Base-by-base conservation (phyloP, 2,113 vertebrate genomes). In the Grammatotria lemairii region DNA sequence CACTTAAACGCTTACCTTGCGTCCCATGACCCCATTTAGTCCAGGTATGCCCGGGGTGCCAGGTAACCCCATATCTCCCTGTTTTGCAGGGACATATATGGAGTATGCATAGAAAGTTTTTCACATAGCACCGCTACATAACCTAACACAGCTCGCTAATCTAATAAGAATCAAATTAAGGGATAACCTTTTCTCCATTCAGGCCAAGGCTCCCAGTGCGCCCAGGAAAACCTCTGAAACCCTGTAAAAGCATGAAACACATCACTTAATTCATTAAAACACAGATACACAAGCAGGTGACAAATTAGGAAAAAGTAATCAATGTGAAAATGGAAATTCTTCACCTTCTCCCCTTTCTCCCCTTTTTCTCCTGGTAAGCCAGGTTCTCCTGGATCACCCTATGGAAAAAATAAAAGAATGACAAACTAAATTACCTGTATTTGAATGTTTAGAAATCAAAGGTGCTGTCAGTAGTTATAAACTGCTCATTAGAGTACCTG, bases 331-430 rank as follows among this genome's bases (percentile, higher is more conserved):
- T 19, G 58, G 31, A 80, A 8, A 38, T 21, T 11, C 26, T 73
- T 79, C 88, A 98, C 98, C 97, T 98, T 98, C 33, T 96, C 91
- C 92, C 97, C 97, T 85, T 94, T 97, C 82, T 94, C 93, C 3
- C 97, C 97, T 0, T 60, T 73, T 54, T 97, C 94, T 79, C 97
- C 98, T 4, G 89, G 7, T 82, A 91, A 88, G 3, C 97, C 97
- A 33, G 93, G 82, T 54, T 97, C 97, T 35, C 98, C 97, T 60
- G 91, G 91, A 45, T 85, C 97, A 23, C 98, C 97, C 98, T 98
- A 17, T 2, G 26, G 26, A 81, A 40, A 6, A 63, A 9, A 16
- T 21, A 16, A 26, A 26, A 4, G 57, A 57, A 28, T 45, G 28
- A 23, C n/a, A 28, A 3, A 65, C 3, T 70, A 13, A 80, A 57